These are phyloP conservation scores for Odontomachus brunneus DNA, from an alignment of 1,140 invertebrate species.

Conservation along the genomic window DNA sequence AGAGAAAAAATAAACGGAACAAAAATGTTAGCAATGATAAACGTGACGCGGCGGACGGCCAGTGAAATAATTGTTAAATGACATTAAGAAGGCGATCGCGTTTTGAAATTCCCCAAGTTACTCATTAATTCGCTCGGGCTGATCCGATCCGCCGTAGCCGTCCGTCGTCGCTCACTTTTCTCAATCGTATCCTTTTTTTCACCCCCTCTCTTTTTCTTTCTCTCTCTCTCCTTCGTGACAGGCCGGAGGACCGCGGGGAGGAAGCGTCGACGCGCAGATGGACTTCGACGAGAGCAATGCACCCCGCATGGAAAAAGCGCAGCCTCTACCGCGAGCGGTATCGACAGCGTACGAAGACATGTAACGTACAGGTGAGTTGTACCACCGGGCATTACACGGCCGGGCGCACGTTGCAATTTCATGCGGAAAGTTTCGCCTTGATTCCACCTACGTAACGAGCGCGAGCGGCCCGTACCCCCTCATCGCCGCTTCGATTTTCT, in stretches of 20 bases:
- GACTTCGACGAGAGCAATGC: constrained; percentile 69
- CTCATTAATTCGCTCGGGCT: constrained; percentile 1
- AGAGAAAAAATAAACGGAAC: no score
- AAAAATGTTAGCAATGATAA: no score
- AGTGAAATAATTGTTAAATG: constrained; percentile 1
- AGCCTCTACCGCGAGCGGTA: constrained; percentile 72
- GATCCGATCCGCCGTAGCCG: constrained; percentile 2
- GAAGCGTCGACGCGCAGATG: constrained; percentile 48
- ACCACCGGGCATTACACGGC: constrained; percentile 47
- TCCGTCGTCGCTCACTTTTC: constrained; percentile 41
- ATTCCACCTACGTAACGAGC: constrained; percentile 65
- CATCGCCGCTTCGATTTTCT: constrained; percentile 63
- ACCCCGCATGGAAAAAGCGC: constrained; percentile 71
- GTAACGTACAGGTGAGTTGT: constrained; percentile 77
- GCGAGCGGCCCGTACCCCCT: constrained; percentile 47
- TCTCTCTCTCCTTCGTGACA: constrained; percentile 67
- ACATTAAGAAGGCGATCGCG: background rate
- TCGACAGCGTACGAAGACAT: constrained; percentile 75
- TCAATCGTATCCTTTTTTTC: constrained; percentile 55
- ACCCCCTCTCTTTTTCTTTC: constrained; percentile 68
- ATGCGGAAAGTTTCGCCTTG: constrained; percentile 58
- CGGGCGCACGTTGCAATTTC: constrained; percentile 53
- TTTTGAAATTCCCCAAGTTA: constrained; percentile 15
- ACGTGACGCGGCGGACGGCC: background rate
- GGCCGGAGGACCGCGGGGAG: constrained; percentile 18